These are phyloP conservation scores for Mesitornis unicolor DNA, from an alignment of 2,113 vertebrate species.

Conservation along the genomic window DNA sequence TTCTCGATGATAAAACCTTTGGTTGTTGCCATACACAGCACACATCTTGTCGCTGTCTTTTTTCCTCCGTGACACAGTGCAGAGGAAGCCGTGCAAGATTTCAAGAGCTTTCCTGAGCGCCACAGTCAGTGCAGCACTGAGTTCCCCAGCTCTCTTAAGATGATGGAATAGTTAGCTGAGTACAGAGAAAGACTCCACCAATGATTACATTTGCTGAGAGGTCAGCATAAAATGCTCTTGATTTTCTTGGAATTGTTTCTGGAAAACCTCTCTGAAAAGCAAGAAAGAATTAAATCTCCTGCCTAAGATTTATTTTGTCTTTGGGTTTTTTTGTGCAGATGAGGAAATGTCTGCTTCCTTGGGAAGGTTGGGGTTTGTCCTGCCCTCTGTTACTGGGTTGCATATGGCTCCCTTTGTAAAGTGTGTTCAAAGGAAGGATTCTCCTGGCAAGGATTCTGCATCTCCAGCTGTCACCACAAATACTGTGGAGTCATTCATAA, in stretches of 20 bases:
- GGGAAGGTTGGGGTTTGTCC: neutral
- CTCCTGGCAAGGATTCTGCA: neutral
- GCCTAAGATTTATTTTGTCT: neutral
- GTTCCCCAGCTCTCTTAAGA: neutral
- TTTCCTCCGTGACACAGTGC: fast-evolving
- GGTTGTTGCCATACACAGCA: neutral
- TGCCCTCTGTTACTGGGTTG: neutral
- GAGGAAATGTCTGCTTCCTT: neutral
- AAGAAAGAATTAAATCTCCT: neutral
- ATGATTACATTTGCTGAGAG: neutral
- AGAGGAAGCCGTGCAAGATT: neutral
- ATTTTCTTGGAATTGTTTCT: neutral
- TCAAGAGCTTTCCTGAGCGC: neutral
- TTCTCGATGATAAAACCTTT: neutral
- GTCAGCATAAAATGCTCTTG: neutral
- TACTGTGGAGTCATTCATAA: slow-evolving; percentile 11
- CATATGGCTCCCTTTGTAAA: slow-evolving; percentile 1
- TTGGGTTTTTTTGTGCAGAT: neutral
- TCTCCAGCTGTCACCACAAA: slow-evolving; percentile 15
- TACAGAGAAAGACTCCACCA: neutral
- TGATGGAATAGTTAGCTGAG: neutral
- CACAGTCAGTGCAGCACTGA: neutral
- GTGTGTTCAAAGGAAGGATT: slow-evolving; percentile 6
- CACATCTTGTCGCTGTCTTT: neutral
- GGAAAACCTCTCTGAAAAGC: neutral